Percentiles rank a stretch among this genome's conserved stretches.
These are phyloP conservation scores for Sciurus carolinensis DNA, from an alignment of 2,797 vertebrate genomes.

Conservation along the genomic window DNA sequence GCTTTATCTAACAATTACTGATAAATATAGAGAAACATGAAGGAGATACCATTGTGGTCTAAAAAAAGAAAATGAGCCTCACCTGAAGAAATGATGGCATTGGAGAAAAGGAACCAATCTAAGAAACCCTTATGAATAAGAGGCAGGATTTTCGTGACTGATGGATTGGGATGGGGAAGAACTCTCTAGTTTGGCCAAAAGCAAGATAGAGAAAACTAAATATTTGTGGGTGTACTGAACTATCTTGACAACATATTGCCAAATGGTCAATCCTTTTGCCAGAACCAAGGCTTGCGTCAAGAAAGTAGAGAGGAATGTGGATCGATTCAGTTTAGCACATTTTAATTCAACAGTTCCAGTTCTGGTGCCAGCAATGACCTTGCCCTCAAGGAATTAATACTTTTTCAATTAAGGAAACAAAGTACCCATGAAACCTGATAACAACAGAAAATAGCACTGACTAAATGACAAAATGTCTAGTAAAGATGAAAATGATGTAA, in stretches of 20 bases:
- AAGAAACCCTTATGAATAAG: neutral
- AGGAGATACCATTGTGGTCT: neutral
- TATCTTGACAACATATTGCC: neutral
- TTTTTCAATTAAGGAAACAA: neutral
- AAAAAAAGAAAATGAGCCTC: neutral
- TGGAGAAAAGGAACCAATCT: neutral
- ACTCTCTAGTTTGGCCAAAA: neutral
- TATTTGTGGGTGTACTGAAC: neutral
- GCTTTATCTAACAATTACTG: neutral
- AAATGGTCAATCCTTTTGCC: neutral
- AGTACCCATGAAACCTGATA: neutral
- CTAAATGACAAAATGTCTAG: neutral
- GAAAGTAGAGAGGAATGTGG: neutral
- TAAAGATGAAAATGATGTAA: neutral
- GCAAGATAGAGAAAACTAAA: neutral
- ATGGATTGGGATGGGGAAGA: neutral
- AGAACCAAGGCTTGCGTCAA: neutral
- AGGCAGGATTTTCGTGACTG: neutral
- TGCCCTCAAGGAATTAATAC: neutral
- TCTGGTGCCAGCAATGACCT: neutral
- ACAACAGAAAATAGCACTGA: neutral
- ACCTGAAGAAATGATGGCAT: neutral
- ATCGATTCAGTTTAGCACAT: neutral
- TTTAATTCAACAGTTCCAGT: neutral
- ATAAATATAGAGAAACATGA: neutral